Percentiles rank a stretch among this genome's conserved stretches.
Conservation (phyloP, 2,888 invertebrate species). For the Myopa testacea region DNA sequence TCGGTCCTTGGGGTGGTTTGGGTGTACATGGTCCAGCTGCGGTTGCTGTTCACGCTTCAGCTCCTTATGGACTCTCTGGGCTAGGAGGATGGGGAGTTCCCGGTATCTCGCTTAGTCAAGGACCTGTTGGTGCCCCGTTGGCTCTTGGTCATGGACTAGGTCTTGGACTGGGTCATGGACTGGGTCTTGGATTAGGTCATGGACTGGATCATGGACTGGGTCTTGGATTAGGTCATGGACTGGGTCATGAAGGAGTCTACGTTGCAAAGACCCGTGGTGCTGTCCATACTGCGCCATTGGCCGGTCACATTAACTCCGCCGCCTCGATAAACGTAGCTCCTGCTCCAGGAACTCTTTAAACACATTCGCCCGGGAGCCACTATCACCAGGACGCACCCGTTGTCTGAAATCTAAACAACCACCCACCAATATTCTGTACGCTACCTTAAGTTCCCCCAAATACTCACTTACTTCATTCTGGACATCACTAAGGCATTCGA, state of each 20-base stretch:
- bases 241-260: conserved; percentile 50
- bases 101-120: conserved; percentile 65
- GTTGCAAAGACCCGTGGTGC: conserved; percentile 69
- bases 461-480: neutral
- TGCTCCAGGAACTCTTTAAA: conserved; percentile 68
- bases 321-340: conserved; percentile 68
- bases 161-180: conserved; percentile 36
- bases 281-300: conserved; percentile 69
- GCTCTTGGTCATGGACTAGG: conserved; percentile 45
- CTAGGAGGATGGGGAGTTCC: conserved; percentile 63
- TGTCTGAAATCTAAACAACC: conserved; percentile 12
- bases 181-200: conserved; percentile 62
- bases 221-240: conserved; percentile 37
- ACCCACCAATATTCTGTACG: conserved; percentile 32
- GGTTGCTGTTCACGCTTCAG: conserved; percentile 49
- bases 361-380: conserved; percentile 46
- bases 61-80: conserved; percentile 53
- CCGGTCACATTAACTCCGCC: conserved; percentile 64
- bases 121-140: conserved; percentile 50
- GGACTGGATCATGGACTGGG: conserved; percentile 69
- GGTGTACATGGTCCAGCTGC: conserved; percentile 50
- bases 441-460: conserved; percentile 17
- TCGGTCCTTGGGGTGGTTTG: conserved; percentile 50
- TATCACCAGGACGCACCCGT: conserved; percentile 49
- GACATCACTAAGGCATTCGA: neutral